phyloP scores from a whole-genome alignment of 2,888 invertebrate species.

The Endomychus coccineus region DNA sequence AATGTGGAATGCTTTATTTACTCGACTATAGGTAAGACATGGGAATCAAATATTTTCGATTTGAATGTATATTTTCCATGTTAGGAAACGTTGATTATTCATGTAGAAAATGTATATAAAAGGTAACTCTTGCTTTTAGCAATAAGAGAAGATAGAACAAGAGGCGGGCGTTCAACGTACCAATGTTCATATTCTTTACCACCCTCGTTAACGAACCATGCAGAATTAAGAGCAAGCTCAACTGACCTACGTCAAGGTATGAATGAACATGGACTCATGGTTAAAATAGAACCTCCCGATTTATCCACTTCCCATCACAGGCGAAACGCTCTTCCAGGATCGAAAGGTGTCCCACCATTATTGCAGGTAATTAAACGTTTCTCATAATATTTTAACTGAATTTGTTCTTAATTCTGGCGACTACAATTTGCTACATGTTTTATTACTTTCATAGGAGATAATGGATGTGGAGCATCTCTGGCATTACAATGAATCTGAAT shows the following conservation, averaged over 20 bases:
- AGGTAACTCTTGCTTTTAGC: conserved; percentile 50
- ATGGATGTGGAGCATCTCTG: conserved; percentile 94
- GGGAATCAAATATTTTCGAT: too few species aligned
- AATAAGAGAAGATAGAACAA: conserved; percentile 87
- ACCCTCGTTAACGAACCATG: conserved; percentile 49
- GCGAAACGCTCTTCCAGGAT: conserved; percentile 29
- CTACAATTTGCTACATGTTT: too few species aligned
- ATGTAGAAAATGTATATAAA: too few species aligned
- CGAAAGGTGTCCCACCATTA: conserved; percentile 54
- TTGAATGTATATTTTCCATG: too few species aligned
- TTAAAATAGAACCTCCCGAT: conserved; percentile 48
- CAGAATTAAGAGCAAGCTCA: conserved; percentile 42
- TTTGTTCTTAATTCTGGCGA: too few species aligned
- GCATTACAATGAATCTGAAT: conserved; percentile 85
- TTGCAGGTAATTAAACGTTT: conserved; percentile 56
- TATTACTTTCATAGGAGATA: conserved; percentile 84
- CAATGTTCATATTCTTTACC: conserved; percentile 90
- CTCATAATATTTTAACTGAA: neutral
- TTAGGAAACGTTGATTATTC: too few species aligned
- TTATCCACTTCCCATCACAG: conserved; percentile 39
- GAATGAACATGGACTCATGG: conserved; percentile 34
- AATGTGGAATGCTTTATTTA: too few species aligned
- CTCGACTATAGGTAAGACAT: too few species aligned
- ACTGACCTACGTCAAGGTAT: conserved; percentile 41
- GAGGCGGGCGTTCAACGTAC: conserved; percentile 93